Base-by-base conservation (phyloP, 2,888 invertebrate genomes). In the Tinea pellionella region DNA sequence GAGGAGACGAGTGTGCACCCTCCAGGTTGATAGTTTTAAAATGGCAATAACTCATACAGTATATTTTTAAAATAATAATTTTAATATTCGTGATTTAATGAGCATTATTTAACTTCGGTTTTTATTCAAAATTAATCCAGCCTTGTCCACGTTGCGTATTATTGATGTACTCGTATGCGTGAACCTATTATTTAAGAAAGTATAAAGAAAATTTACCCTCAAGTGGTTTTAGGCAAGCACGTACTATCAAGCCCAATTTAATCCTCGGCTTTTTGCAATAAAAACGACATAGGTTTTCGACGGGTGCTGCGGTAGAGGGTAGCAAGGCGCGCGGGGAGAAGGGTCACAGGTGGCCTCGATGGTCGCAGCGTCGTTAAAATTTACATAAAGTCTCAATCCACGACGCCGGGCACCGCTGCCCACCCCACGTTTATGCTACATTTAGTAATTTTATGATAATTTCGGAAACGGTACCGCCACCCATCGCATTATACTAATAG, bases 391-490 rank as follows among this genome's bases (percentile, higher is more conserved):
- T 87, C 87, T 87, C 86, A 86, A 87, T 87, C 86, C 86, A 78
- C 82, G 73, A 73, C 80, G 80, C 69, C 80, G 77, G 73, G 76
- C 77, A 72, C 42, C 56, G 42, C 80, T 80, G 81, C 77, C 85
- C 84, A 78, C 86, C 85, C 64, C 86, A 79, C 84, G 80, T 83
- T 85, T 79, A 87, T 86, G 87, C 87, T 86, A 87, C 87, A 87
- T 87, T 87, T 87, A 87, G 87, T 87, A 87, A 87, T 87, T 87
- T 87, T 87, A 87, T 87, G 87, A 87, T 87, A 87, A 87, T 87
- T 87, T 81, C 78, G 79, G 80, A 85, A 86, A 86, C 86, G 77
- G 79, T 80, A 78, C 85, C 79, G 75, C 86, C 85, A 83, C 87
- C 87, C 87, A 85, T 86, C 86, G 79, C 85, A 87, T 87, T 87